Conservation (phyloP, 2,888 invertebrate genomes). For the Buathra laborator region DNA sequence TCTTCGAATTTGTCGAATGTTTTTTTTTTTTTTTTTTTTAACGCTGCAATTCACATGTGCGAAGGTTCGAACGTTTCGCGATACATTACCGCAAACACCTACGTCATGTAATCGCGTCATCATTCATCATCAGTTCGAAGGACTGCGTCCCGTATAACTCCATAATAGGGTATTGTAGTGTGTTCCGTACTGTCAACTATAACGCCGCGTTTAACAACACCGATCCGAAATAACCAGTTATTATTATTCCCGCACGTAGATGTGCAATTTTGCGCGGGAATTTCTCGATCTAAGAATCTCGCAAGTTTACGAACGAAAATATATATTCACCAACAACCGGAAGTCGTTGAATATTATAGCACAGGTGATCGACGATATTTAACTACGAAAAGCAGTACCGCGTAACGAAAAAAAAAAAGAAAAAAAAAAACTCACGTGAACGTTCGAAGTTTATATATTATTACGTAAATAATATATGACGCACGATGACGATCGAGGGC, state of each 20-base stretch:
- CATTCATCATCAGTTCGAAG: neutral
- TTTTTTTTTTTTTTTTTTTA: neutral
- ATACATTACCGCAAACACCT: neutral
- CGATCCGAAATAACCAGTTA: too few species aligned
- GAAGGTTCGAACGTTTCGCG: neutral
- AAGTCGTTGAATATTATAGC: too few species aligned
- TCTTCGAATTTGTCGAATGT: too few species aligned
- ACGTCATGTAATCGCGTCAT: conserved; percentile 8
- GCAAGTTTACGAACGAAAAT: too few species aligned
- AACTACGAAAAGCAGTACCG: too few species aligned
- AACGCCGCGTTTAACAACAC: neutral
- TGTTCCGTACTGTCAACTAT: neutral
- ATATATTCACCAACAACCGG: too few species aligned
- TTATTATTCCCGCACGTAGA: too few species aligned
- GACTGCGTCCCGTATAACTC: neutral
- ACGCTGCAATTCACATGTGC: neutral
- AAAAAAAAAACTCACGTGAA: neutral
- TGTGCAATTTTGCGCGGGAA: too few species aligned
- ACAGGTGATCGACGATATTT: too few species aligned
- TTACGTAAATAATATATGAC: conserved; percentile 22
- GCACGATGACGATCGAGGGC: conserved; percentile 5
- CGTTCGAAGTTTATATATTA: neutral
- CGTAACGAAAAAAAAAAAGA: neutral
- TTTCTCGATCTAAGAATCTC: too few species aligned
- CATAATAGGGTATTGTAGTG: conserved; percentile 17